Evolutionary conservation across 2,113 vertebrate genomes (phyloP).

Genomic region (Rhea pennata): DNA sequence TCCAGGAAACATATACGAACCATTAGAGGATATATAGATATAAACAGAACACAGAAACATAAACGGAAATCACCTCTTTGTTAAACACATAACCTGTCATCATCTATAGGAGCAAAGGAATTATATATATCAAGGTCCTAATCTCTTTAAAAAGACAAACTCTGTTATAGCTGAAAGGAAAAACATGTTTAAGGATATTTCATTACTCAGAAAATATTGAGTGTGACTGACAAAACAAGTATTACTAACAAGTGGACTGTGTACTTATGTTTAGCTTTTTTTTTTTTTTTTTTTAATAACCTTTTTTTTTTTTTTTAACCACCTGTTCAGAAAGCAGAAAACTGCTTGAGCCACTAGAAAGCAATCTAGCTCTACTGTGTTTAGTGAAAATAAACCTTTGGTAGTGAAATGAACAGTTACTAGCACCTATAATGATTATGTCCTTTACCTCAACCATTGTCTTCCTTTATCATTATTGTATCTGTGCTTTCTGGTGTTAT

Average conservation of each 20-base stretch:
- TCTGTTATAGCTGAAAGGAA: neutral
- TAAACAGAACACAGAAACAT: neutral
- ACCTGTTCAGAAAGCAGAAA: neutral
- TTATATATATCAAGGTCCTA: neutral
- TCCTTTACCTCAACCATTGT: neutral
- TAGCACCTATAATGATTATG: neutral
- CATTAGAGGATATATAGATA: neutral
- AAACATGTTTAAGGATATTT: neutral
- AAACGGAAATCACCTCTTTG: constrained; percentile 6
- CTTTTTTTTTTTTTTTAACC: too few relatives aligned
- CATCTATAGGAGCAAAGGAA: neutral
- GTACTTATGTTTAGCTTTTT: neutral
- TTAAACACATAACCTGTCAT: neutral
- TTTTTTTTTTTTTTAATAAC: too few relatives aligned
- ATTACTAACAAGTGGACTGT: neutral
- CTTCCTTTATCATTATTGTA: neutral
- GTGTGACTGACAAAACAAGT: neutral
- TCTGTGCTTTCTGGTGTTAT: neutral
- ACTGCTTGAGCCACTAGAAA: neutral
- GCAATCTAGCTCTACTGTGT: neutral
- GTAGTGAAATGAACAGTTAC: neutral
- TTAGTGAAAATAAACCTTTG: neutral
- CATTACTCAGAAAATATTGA: neutral
- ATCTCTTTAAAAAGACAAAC: neutral
- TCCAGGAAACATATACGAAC: constrained; percentile 19